phyloP scores from a whole-genome alignment of 2,113 vertebrate species.

The Ochotona princeps region DNA sequence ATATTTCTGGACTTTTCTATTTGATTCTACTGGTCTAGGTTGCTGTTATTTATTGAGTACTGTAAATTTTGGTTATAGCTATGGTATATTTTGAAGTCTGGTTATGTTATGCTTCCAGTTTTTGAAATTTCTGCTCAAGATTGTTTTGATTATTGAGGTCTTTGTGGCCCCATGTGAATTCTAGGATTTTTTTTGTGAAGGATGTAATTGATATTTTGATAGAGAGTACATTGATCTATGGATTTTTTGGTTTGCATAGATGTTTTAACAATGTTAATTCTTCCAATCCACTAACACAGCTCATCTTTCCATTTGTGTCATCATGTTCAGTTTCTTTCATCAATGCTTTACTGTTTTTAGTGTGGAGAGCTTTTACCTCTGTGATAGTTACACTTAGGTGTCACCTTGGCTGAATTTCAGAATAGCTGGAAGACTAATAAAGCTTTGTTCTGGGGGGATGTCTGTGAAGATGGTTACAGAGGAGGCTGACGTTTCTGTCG shows the following conservation, averaged over 20 bases:
- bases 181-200: not conserved
- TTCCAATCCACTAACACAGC: not conserved
- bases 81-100: not conserved
- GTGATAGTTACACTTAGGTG: conserved; percentile 18
- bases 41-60: not conserved
- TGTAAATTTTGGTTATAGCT: not conserved
- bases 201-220: not conserved
- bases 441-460: not conserved
- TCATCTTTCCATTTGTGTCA: not conserved
- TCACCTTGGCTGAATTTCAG: conserved; percentile 49
- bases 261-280: not conserved
- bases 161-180: not conserved
- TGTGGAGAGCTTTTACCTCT: conserved; percentile 41
- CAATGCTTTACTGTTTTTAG: not conserved
- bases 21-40: not conserved
- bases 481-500: not conserved
- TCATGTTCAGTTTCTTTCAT: conserved; percentile 33
- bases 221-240: not conserved
- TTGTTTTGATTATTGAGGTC: not conserved
- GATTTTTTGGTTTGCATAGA: not conserved
- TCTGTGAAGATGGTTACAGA: not conserved
- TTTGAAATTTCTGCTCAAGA: not conserved
- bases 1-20: not conserved
- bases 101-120: not conserved
- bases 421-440: conserved; percentile 31